phyloP scores from a whole-genome alignment of 2,113 vertebrate species.

The Euleptes europaea region DNA sequence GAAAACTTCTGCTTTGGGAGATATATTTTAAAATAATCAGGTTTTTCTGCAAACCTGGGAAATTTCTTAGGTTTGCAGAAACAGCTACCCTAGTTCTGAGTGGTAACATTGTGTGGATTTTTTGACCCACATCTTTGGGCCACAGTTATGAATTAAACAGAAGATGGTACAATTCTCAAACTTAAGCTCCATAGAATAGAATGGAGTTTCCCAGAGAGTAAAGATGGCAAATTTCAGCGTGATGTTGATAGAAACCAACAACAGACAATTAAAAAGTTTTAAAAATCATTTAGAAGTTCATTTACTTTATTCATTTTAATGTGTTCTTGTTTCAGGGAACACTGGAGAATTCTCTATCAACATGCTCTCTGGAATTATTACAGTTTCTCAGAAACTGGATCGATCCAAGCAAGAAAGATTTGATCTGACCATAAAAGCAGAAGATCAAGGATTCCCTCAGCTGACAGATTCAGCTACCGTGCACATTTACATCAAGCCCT shows the following conservation, averaged over 20 bases:
- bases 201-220: not conserved
- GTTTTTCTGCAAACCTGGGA: too few relatives aligned
- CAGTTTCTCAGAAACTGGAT: conserved; percentile 77
- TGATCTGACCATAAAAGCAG: conserved; percentile 87
- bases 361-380: conserved; percentile 81
- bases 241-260: conserved; percentile 2
- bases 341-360: conserved; percentile 81
- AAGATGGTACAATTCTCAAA: too few relatives aligned
- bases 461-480: conserved; percentile 84
- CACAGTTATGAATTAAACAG: too few relatives aligned
- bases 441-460: conserved; percentile 87
- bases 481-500: conserved; percentile 77
- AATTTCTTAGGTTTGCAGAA: too few relatives aligned
- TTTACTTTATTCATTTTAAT: conserved; percentile 36
- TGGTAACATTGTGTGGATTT: too few relatives aligned
- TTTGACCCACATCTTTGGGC: too few relatives aligned
- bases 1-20: too few relatives aligned
- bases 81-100: too few relatives aligned
- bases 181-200: too few relatives aligned
- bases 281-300: not conserved
- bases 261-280: not conserved
- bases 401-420: conserved; percentile 77
- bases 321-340: conserved; percentile 83
- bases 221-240: not conserved
- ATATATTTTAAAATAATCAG: too few relatives aligned